phyloP scores from a whole-genome alignment of 2,113 vertebrate genomes.

The Gymnobelideus leadbeateri region DNA sequence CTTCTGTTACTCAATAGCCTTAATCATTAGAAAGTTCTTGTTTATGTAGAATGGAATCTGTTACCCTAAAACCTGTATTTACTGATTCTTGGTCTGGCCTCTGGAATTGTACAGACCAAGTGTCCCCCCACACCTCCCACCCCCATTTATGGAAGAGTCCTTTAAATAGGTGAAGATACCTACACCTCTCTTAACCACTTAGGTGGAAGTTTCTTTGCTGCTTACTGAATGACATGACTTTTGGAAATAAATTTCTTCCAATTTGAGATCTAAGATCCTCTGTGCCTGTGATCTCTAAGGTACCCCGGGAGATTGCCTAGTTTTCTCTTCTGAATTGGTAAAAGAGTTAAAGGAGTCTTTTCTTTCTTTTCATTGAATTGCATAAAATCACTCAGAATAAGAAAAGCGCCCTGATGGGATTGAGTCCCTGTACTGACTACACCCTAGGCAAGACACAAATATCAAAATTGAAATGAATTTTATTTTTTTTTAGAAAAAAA shows the following conservation, averaged over 20 bases:
- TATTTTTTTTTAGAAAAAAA: not conserved
- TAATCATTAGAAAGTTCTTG: not conserved
- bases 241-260: not conserved
- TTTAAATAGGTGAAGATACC: not conserved
- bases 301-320: not conserved
- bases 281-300: not conserved
- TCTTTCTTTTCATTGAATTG: not conserved
- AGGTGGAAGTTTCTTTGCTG: not conserved
- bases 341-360: not conserved
- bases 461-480: not conserved
- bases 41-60: not conserved
- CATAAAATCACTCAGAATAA: not conserved
- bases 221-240: not conserved
- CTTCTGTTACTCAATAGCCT: not conserved
- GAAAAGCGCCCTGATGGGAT: not conserved
- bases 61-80: not conserved
- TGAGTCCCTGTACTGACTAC: not conserved
- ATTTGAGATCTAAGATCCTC: not conserved
- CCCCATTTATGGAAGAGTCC: not conserved
- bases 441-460: not conserved
- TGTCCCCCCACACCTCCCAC: not conserved
- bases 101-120: not conserved
- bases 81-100: not conserved
- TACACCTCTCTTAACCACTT: not conserved
- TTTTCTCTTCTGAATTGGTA: not conserved